phyloP scores from a whole-genome alignment of 2,888 invertebrate genomes.

The Conomelus anceps region DNA sequence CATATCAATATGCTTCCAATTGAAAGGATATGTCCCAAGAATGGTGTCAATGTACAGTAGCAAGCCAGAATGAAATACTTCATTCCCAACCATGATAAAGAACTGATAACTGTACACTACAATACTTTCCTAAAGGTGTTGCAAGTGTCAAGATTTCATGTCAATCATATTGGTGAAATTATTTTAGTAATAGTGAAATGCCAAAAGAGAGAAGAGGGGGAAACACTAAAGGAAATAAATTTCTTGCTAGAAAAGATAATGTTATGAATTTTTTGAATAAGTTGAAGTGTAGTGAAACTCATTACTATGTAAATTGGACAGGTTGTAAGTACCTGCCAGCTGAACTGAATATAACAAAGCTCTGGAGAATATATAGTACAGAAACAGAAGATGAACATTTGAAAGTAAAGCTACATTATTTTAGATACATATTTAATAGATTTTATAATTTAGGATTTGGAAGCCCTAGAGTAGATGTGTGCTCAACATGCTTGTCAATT shows the following conservation, averaged over 20 bases:
- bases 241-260: constrained; percentile 14
- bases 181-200: not conserved
- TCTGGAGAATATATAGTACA: constrained; percentile 11
- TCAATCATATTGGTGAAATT: constrained; percentile 1
- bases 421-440: no score
- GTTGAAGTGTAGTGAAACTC: constrained; percentile 17
- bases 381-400: constrained; percentile 13
- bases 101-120: constrained; percentile 17
- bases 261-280: not conserved
- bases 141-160: constrained; percentile 13
- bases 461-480: not conserved
- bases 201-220: constrained; percentile 17
- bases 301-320: constrained; percentile 6
- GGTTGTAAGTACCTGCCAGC: constrained; percentile 14
- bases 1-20: constrained; percentile 2
- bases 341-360: constrained; percentile 14
- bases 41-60: not conserved
- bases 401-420: no score
- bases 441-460: not conserved
- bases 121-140: constrained; percentile 19
- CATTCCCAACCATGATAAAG: not conserved
- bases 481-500: not conserved
- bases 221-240: constrained; percentile 9
- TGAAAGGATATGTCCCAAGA: constrained; percentile 11
- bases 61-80: constrained; percentile 16